These are phyloP conservation scores for Pelodytes ibericus DNA, from an alignment of 2,797 vertebrate genomes.

Conservation along the genomic window DNA sequence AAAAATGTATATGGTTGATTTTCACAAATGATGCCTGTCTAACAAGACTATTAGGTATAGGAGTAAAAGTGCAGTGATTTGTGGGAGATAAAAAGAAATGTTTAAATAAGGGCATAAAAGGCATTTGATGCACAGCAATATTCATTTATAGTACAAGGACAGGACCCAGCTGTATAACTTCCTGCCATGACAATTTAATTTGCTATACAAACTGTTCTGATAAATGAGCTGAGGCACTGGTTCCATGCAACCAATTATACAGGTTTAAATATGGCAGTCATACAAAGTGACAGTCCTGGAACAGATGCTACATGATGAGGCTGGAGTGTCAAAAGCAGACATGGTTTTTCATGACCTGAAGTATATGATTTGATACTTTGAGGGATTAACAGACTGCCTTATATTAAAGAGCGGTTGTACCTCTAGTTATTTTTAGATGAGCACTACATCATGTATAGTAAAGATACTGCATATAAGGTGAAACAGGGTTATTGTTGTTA, in stretches of 20 bases:
- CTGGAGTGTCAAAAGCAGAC: too few species aligned
- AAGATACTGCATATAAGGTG: too few species aligned
- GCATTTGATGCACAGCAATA: background rate
- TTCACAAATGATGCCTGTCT: background rate
- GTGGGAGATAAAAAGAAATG: background rate
- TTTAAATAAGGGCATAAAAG: background rate
- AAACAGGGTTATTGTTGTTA: too few species aligned
- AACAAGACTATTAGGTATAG: background rate
- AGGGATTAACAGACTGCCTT: too few species aligned
- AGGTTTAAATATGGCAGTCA: constrained; percentile 8
- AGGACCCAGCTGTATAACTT: constrained; percentile 21
- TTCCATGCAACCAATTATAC: constrained; percentile 15
- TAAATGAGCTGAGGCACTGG: constrained; percentile 23
- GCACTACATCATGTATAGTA: too few species aligned
- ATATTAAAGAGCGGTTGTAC: too few species aligned
- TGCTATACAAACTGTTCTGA: constrained; percentile 24
- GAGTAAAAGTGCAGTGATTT: too few species aligned
- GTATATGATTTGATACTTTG: too few species aligned
- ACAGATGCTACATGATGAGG: background rate
- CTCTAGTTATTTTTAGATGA: too few species aligned
- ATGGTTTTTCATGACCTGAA: too few species aligned
- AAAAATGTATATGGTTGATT: background rate
- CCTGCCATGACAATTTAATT: constrained; percentile 27
- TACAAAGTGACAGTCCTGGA: background rate
- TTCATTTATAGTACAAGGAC: background rate